These are phyloP conservation scores for Geothlypis trichas DNA, from an alignment of 2,113 vertebrate species.

Conservation along the genomic window DNA sequence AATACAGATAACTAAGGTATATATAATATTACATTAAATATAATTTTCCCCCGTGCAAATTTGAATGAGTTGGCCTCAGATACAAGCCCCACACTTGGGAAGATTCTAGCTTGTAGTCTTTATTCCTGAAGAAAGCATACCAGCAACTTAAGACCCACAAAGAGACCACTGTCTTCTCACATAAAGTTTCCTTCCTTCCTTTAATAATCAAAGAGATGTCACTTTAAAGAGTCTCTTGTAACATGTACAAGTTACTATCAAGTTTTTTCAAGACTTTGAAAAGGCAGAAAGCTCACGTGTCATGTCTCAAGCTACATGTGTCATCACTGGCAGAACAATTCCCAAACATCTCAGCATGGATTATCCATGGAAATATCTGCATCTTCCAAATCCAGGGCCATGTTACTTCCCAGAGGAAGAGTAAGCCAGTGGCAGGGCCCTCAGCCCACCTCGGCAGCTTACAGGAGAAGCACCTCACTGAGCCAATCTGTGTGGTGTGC, in stretches of 20 bases:
- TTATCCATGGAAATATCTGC: neutral
- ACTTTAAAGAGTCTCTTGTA: neutral
- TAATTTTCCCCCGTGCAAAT: accelerated
- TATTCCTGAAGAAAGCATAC: neutral
- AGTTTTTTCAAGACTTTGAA: neutral
- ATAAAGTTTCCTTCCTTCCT: neutral
- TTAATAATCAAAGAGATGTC: neutral
- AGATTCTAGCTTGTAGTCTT: neutral
- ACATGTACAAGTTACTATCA: neutral
- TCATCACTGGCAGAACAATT: neutral
- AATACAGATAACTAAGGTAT: neutral
- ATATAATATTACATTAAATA: neutral
- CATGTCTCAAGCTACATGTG: accelerated
- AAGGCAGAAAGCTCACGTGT: neutral
- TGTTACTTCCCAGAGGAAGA: accelerated
- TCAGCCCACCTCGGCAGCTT: neutral
- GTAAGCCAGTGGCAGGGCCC: accelerated
- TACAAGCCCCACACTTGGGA: neutral
- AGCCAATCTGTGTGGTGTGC: accelerated
- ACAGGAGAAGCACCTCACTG: neutral
- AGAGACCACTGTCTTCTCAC: neutral
- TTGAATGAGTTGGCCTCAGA: neutral
- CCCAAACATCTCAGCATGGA: neutral
- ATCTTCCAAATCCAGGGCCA: neutral
- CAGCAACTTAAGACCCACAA: neutral